Conservation (phyloP, 2,888 invertebrate genomes). For the Prosopocoilus inquinatus region DNA sequence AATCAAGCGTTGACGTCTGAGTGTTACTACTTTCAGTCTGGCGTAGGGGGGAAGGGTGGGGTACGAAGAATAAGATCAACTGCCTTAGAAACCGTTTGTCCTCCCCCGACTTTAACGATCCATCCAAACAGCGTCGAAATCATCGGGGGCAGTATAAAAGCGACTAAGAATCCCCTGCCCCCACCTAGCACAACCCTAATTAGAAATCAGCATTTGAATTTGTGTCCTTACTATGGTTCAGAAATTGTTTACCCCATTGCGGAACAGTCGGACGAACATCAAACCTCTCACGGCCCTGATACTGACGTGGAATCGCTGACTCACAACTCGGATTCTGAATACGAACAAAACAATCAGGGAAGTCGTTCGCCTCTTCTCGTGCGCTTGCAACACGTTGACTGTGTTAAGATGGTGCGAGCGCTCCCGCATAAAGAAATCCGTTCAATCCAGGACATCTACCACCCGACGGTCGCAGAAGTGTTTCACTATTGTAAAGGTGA, state of each 20-base stretch:
- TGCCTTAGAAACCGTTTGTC: constrained; percentile 69
- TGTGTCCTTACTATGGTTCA: constrained; percentile 69
- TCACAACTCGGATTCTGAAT: constrained; percentile 64
- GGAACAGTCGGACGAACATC: constrained; percentile 79
- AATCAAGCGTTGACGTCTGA: constrained; percentile 45
- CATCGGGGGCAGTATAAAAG: constrained; percentile 59
- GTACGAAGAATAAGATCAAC: constrained; percentile 70
- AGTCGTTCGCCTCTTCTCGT: constrained; percentile 69
- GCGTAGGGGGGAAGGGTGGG: constrained; percentile 45
- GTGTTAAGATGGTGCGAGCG: constrained; percentile 49
- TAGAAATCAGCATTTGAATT: constrained; percentile 67
- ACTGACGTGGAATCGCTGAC: constrained; percentile 58
- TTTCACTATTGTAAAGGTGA: constrained; percentile 41
- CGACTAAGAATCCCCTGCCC: constrained; percentile 66
- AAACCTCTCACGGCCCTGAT: constrained; percentile 62
- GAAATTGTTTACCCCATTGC: constrained; percentile 82
- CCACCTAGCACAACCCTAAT: constrained; percentile 70
- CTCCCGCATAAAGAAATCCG: constrained; percentile 25
- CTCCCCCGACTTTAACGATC: constrained; percentile 70
- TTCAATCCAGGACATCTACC: constrained; percentile 21
- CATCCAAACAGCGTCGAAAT: constrained; percentile 81
- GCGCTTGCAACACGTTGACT: constrained; percentile 45
- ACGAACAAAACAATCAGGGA: constrained; percentile 66
- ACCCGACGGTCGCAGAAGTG: constrained; percentile 26
- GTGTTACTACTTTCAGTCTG: constrained; percentile 45